A percentile compares a stretch with the other conserved stretches of the same genome.
These are phyloP conservation scores for Formica selysi DNA, from an alignment of 1,140 invertebrate species.

Conservation along the genomic window DNA sequence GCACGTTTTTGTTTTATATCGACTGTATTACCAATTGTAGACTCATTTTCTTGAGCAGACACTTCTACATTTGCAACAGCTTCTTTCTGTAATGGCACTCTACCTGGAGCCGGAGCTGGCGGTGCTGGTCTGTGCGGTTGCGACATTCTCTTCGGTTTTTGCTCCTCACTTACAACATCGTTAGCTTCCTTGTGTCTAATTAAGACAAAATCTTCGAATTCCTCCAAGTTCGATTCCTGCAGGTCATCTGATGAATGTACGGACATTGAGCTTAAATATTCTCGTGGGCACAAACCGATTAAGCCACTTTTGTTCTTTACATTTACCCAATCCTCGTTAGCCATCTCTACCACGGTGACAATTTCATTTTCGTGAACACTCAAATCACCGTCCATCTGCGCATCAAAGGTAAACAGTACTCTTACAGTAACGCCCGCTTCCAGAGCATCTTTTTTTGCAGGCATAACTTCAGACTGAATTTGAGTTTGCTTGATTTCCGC, in stretches of 20 bases:
- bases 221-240: constrained; percentile 28
- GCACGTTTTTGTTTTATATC: constrained; percentile 79
- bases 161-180: constrained; percentile 28
- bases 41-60: not conserved
- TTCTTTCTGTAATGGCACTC: constrained; percentile 79
- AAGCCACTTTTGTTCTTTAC: constrained; percentile 81
- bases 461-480: constrained; percentile 35
- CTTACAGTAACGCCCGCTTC: constrained; percentile 76
- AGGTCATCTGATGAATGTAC: constrained; percentile 14
- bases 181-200: constrained; percentile 70
- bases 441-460: constrained; percentile 69
- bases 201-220: constrained; percentile 81
- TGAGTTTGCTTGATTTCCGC: constrained; percentile 58
- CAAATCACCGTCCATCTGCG: constrained; percentile 87
- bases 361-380: constrained; percentile 87
- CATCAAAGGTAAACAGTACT: constrained; percentile 86
- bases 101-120: constrained; percentile 82
- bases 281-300: constrained; percentile 83
- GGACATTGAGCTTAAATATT: constrained; percentile 77
- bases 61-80: constrained; percentile 25
- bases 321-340: constrained; percentile 85
- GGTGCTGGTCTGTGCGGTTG: constrained; percentile 85
- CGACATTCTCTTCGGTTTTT: constrained; percentile 79
- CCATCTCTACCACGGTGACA: constrained; percentile 85
- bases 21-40: constrained; percentile 4